Evolutionary conservation across 2,888 invertebrate species (phyloP).

Genomic region (Agonopterix arenella): DNA sequence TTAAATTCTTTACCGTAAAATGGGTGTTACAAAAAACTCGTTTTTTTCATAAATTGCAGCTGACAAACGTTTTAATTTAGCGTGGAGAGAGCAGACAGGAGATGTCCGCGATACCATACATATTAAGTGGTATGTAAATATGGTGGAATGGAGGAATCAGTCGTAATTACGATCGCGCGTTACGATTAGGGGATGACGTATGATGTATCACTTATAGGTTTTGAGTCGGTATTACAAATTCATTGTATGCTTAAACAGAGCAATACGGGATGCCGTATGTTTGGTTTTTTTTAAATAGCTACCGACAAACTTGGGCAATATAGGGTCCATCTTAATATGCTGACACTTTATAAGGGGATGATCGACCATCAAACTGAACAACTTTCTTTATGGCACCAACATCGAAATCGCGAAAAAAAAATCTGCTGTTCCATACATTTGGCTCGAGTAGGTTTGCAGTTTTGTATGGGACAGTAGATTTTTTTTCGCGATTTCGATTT

Average conservation of each 20-base stretch:
- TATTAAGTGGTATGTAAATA: constrained; percentile 37
- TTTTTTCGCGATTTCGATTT: too few species aligned
- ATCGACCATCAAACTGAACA: too few species aligned
- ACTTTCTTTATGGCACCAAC: too few species aligned
- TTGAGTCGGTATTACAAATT: constrained; percentile 25
- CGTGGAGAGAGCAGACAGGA: constrained; percentile 50
- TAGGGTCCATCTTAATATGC: too few species aligned
- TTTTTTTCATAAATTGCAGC: constrained; percentile 30
- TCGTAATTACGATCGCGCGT: constrained; percentile 29
- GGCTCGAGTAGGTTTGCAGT: too few species aligned
- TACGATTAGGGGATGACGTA: constrained; percentile 22
- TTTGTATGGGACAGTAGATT: too few species aligned
- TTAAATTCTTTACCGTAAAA: constrained; percentile 54
- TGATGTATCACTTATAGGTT: constrained; percentile 45
- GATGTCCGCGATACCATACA: constrained; percentile 45
- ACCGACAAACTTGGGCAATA: too few species aligned
- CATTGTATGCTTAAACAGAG: constrained; percentile 14
- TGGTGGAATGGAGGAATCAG: constrained; percentile 21
- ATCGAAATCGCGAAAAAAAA: too few species aligned
- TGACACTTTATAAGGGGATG: too few species aligned
- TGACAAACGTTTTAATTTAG: constrained; percentile 53
- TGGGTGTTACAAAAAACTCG: constrained; percentile 27
- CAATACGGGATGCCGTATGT: neutral
- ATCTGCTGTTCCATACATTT: too few species aligned
- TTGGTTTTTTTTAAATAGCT: too few species aligned